Base-by-base conservation (phyloP, 1,140 invertebrate genomes). In the Gonioctena quinquepunctata region DNA sequence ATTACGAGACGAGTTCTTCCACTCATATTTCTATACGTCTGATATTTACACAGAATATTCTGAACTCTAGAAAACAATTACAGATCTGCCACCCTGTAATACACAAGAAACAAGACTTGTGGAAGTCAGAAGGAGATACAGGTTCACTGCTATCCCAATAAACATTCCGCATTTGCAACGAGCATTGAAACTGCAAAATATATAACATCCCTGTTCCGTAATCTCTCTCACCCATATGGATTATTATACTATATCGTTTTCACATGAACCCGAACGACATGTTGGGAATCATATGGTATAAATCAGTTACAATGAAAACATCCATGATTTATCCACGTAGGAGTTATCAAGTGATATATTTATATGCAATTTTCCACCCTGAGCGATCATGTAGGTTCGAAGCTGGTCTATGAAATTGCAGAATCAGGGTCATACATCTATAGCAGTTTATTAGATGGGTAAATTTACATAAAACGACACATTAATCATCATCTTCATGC, bases 401-500 rank as follows among this genome's bases (percentile, higher is more conserved):
- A 61, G 11, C n/a, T 18, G 25, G 18, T 54, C 22, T 54, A 61
- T 8, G 59, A 61, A 61, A 27, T 23, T 33, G 23, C 27, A 25
- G 19, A 61, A 61, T 61, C 59, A 33, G 16, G 27, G 23, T 33
- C 23, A 33, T 61, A 25, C 59, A 25, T 19, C n/a, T 61, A 23
- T 27, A 61, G 59, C 22, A 54, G 52, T 21, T 54, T 54, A 54
- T 54, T 54, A 61, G 59, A 23, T 33, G 16, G 59, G 59, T 16
- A 42, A 61, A 61, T 33, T 28, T 61, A 28, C 27, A 61, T 61
- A 33, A 33, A 28, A 33, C 59, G 23, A 61, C n/a, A 21, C 23
- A 61, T 61, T 61, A 61, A 61, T 61, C 59, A 61, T 61, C 59
- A 33, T 33, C 25, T 61, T 61, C 27, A 27, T 61, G 59, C 27